Base-by-base conservation (phyloP, 2,113 vertebrate genomes). In the Ammospiza caudacuta region DNA sequence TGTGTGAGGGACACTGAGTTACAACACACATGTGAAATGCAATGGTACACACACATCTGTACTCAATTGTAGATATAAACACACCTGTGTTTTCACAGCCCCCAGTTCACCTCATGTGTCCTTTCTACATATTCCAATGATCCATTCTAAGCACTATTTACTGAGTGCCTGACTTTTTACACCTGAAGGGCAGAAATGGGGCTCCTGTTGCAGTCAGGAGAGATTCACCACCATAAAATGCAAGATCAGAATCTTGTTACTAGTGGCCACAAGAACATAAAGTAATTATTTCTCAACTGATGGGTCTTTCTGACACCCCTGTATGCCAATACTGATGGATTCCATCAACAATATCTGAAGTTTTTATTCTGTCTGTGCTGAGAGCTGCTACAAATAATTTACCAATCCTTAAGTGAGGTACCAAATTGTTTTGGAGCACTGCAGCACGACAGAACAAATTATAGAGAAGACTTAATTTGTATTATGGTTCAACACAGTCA, bases 401-500 rank as follows among this genome's bases (percentile, higher is more conserved):
- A 93, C 95, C 89, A 96, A 73, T 94, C 96, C 88, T 63, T 96
- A 97, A 97, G 97, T 87, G 97, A 96, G 92, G 97, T 95, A 97
- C 96, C 97, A 97, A 97, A 98, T 97, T 96, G 94, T 97, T 97
- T 91, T 96, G 96, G 96, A 97, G 97, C 83, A 94, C 93, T 97
- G 94, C 86, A 80, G 62, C 88, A 96, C 19, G 55, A 96, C 96
- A 97, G 97, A 96, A 96, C 93, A 96, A 97, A 98, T 97, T 96
- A 97, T 44, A 96, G 95, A 97, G 97, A 94, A 96, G 90, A 87
- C 95, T 97, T 98, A 97, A 98, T 98, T 98, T 97, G 91, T 96
- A 96, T 77, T 95, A 97, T 69, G 95, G 97, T 95, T 97, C 97
- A 98, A 97, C 96, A 97, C 95, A 96, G 97, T 91, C 97, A 98